Evolutionary conservation across 2,888 invertebrate species (phyloP).

Genomic region (Hypercompe scribonia): DNA sequence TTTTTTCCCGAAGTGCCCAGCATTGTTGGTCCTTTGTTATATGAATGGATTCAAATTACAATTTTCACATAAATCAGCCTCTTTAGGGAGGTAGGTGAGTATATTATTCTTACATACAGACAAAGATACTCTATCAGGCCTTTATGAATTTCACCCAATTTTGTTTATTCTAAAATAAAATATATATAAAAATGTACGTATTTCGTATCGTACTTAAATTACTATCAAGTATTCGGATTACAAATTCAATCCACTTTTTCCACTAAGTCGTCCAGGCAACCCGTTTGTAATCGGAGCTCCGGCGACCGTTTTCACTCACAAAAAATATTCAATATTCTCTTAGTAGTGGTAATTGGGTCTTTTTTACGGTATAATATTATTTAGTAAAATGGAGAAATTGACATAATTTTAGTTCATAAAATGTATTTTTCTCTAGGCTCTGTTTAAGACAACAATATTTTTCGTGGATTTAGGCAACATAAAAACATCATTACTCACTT

Average conservation of each 20-base stretch:
- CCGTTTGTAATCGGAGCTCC: background rate
- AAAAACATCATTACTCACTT: constrained; percentile 49
- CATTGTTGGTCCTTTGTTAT: too few species aligned
- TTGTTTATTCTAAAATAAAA: background rate
- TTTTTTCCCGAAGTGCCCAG: too few species aligned
- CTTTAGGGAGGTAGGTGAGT: too few species aligned
- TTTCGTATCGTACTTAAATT: background rate
- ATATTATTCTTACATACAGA: background rate
- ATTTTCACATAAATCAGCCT: too few species aligned
- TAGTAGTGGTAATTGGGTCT: background rate
- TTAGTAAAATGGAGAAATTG: background rate
- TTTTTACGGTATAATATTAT: background rate
- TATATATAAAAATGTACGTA: background rate
- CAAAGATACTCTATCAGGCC: too few species aligned
- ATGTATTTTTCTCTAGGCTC: constrained; percentile 17
- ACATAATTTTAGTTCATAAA: background rate
- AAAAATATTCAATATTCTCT: background rate
- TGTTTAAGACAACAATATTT: constrained; percentile 32
- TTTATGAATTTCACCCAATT: too few species aligned
- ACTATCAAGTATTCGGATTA: background rate
- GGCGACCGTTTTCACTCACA: background rate
- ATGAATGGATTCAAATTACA: too few species aligned
- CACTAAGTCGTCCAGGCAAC: background rate
- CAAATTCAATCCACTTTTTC: background rate
- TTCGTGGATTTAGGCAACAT: constrained; percentile 37